These are phyloP conservation scores for Aphaenogaster floridana DNA, from an alignment of 1,140 invertebrate genomes.

Conservation along the genomic window DNA sequence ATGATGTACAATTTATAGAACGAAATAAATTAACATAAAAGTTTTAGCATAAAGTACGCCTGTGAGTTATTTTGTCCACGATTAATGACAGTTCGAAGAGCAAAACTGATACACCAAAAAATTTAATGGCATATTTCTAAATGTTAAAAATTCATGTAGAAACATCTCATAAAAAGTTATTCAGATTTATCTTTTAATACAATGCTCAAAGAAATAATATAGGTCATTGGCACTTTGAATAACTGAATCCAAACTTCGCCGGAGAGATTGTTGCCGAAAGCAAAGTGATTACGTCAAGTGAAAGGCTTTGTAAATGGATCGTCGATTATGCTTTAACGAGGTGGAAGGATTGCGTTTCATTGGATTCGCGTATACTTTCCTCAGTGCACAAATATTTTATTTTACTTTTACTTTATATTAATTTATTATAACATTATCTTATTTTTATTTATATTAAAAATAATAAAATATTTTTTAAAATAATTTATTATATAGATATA, in stretches of 20 bases:
- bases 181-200: constrained; percentile 6
- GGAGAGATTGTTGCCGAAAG: constrained; percentile 25
- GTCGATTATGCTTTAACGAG: constrained; percentile 23
- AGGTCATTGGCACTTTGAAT: neutral
- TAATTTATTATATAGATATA: neutral
- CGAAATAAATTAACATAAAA: neutral
- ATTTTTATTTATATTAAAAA: neutral
- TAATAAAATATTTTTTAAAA: neutral
- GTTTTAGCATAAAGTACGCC: neutral
- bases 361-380: neutral
- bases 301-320: constrained; percentile 37
- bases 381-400: neutral
- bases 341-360: constrained; percentile 2
- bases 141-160: neutral
- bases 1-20: neutral
- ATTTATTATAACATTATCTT: neutral
- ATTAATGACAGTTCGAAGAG: neutral
- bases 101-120: neutral
- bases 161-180: neutral
- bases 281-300: constrained; percentile 41
- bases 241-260: neutral
- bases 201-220: neutral
- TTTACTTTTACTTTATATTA: neutral
- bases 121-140: neutral
- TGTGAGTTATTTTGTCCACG: neutral